phyloP scores from a whole-genome alignment of 92 coral and sea anemone species.

The Hydrozoanthus gracilis region DNA sequence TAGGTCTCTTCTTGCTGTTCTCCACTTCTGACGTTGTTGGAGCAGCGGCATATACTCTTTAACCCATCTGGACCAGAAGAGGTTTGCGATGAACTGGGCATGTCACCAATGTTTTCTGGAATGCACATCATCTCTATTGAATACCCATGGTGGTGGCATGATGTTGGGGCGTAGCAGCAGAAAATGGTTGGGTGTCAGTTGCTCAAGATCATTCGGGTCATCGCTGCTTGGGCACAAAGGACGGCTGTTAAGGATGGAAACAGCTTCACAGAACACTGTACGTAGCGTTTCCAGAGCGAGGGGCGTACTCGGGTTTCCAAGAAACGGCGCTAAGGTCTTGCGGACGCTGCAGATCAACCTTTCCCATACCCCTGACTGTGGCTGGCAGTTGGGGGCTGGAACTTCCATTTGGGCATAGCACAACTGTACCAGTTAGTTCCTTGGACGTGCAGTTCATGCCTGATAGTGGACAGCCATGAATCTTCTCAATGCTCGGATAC shows the following conservation, averaged over 20 bases:
- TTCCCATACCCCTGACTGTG: slow-evolving; percentile 71
- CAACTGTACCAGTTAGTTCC: slow-evolving; percentile 65
- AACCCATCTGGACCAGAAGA: slow-evolving; percentile 66
- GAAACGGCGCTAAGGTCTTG: slow-evolving; percentile 59
- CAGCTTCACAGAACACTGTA: slow-evolving; percentile 70
- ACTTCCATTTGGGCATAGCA: slow-evolving; percentile 55
- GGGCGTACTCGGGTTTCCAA: slow-evolving; percentile 61
- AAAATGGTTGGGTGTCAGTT: slow-evolving; percentile 49
- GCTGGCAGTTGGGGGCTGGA: slow-evolving; percentile 71
- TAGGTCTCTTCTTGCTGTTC: slow-evolving; percentile 41
- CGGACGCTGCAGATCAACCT: slow-evolving; percentile 70
- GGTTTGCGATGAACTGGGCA: slow-evolving; percentile 56
- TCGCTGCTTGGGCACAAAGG: slow-evolving; percentile 63
- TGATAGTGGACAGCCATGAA: slow-evolving; percentile 50
- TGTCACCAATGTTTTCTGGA: slow-evolving; percentile 59
- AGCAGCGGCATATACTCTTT: slow-evolving; percentile 56
- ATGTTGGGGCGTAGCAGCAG: slow-evolving; percentile 51
- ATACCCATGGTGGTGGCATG: slow-evolving; percentile 52
- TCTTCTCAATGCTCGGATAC: slow-evolving; percentile 54
- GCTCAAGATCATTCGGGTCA: slow-evolving; percentile 27
- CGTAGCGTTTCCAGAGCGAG: slow-evolving; percentile 57
- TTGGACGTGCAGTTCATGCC: slow-evolving; percentile 45
- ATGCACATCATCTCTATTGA: slow-evolving; percentile 39
- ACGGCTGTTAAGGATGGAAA: slow-evolving; percentile 67
- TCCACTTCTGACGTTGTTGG: slow-evolving; percentile 48